phyloP scores from a whole-genome alignment of 2,797 vertebrate species.

The Sebastes hubbsi region DNA sequence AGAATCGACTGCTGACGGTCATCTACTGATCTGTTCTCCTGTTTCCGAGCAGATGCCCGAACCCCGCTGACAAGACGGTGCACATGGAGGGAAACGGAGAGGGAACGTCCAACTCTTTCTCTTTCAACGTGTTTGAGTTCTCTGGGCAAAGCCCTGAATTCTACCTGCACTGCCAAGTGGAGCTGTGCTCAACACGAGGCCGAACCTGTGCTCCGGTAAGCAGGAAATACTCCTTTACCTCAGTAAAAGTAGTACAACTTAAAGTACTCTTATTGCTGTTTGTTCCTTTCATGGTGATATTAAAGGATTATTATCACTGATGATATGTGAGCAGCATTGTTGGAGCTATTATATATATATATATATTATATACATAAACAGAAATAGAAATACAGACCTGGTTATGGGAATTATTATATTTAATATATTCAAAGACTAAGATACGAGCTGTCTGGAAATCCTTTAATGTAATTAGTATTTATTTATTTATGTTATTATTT shows the following conservation, averaged over 20 bases:
- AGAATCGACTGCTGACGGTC: neutral
- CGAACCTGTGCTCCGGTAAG: neutral
- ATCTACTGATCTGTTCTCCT: neutral
- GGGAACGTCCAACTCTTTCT: neutral
- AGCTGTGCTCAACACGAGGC: neutral
- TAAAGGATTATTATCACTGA: neutral
- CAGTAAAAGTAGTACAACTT: too few species aligned
- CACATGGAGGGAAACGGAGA: neutral
- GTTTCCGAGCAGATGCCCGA: neutral
- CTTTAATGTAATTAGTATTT: too few species aligned
- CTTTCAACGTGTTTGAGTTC: neutral
- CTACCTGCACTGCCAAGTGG: neutral
- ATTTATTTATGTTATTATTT: too few species aligned
- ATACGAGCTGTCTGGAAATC: too few species aligned
- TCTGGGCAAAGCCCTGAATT: accelerated
- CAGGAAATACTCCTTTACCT: neutral
- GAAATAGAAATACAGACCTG: too few species aligned
- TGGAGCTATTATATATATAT: neutral
- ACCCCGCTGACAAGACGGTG: neutral
- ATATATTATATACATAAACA: too few species aligned
- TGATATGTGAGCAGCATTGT: neutral
- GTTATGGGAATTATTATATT: too few species aligned
- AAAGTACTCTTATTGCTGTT: neutral
- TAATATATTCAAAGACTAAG: too few species aligned
- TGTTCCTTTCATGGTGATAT: neutral